A percentile compares a stretch with the other conserved stretches of the same genome.
Conservation (phyloP, 1,140 invertebrate species). For the Nylanderia fulva region DNA sequence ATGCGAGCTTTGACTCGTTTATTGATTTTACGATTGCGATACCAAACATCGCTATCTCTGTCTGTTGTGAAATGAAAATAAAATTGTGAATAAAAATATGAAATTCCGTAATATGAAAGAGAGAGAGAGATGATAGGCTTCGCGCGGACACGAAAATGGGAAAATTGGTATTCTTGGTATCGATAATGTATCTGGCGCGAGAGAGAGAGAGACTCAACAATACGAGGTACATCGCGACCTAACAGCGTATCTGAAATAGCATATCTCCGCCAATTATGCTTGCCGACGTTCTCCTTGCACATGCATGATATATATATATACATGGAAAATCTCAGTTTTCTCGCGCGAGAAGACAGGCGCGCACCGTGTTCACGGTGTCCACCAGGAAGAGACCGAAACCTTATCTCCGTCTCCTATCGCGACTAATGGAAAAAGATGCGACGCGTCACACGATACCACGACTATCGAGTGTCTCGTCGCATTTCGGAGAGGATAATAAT, state of each 20-base stretch:
- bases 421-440: constrained; percentile 63
- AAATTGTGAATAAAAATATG: not conserved
- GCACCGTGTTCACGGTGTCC: constrained; percentile 29
- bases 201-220: not conserved
- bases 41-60: not conserved
- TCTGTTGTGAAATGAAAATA: no score
- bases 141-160: not conserved
- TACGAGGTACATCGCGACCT: not conserved
- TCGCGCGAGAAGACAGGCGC: not conserved
- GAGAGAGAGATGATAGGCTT: not conserved
- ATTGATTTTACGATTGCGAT: not conserved
- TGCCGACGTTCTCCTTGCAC: constrained; percentile 31
- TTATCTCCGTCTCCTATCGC: constrained; percentile 60
- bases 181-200: not conserved
- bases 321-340: constrained; percentile 35
- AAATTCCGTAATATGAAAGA: not conserved
- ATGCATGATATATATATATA: constrained; percentile 35
- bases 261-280: constrained; percentile 49
- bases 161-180: not conserved
- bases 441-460: constrained; percentile 61
- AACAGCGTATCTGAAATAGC: constrained; percentile 14
- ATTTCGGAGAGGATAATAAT: constrained; percentile 68
- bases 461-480: constrained; percentile 66
- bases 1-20: not conserved
- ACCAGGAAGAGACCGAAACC: constrained; percentile 46